Evolutionary conservation across 2,797 vertebrate species (phyloP), one percentile per base, ranked within the genome.

Genomic region (Agapornis canus): DNA sequence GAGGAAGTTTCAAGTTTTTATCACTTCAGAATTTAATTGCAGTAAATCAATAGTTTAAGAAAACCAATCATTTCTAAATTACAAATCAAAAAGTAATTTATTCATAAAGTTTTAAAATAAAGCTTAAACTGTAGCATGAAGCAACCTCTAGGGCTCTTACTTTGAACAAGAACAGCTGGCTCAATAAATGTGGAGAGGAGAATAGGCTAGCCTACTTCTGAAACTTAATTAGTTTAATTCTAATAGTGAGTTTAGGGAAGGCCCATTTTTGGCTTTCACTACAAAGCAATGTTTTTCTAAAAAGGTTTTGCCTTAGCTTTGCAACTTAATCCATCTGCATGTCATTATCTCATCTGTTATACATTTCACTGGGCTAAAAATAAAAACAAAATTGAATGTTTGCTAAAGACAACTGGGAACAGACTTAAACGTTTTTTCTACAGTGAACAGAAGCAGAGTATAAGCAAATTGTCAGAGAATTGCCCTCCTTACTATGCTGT

Each of bases 261-360:
- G 56, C 64, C 59, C 72, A 71, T 84, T 95, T 96, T 84, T 95
- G 94, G 92, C 93, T 94, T 86, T 47, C 11, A 94, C 92, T 96
- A 96, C 95, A 96, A 95, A 97, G 92, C 57, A 70, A 54, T 80
- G 73, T 95, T 83, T 93, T 92, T 68, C 77, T 52, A 91, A 82
- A 86, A 84, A 86, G 56, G 63, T 92, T 95, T 94, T 95, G 91
- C 75, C 91, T 96, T 91, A 82, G 91, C 85, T 90, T 92, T 95
- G 93, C 86, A 95, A 93, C 89, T 94, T 88, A 92, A 95, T 92
- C 92, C 91, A 91, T 96, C 92, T 96, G 94, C 82, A 91, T 92
- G 91, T 91, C 85, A 95, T 95, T 95, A 95, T 94, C 92, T 96
- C 96, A 94, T 95, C 96, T 96, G 94, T 94, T 95, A 90, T 10